phyloP scores from a whole-genome alignment of 2,888 invertebrate species.

The Chouioia cunea region DNA sequence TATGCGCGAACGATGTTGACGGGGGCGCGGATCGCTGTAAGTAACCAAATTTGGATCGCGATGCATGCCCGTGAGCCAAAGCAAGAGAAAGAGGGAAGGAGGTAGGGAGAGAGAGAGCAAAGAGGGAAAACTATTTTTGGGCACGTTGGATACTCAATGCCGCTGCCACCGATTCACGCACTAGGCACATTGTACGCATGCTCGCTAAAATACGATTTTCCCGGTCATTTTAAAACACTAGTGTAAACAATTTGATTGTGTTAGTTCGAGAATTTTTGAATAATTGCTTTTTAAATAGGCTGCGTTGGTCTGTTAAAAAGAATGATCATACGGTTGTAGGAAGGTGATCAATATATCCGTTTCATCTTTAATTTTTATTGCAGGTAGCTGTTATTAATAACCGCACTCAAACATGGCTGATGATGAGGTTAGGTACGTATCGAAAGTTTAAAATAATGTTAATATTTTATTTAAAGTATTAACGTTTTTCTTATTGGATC shows the following conservation, averaged over 20 bases:
- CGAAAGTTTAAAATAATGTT: not conserved
- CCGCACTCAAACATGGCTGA: conserved; percentile 83
- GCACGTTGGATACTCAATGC: conserved; percentile 63
- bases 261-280: no score
- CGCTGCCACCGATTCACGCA: conserved; percentile 42
- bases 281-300: no score
- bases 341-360: not conserved
- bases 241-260: no score
- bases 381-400: conserved; percentile 74
- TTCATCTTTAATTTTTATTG: conserved; percentile 57
- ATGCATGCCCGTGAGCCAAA: conserved; percentile 65
- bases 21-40: conserved; percentile 63
- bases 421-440: conserved; percentile 92
- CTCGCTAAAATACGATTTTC: no score
- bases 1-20: not conserved
- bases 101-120: conserved; percentile 56
- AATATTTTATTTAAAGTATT: not conserved
- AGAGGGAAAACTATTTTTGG: conserved; percentile 68
- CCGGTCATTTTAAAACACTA: no score
- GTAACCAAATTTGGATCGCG: conserved; percentile 74
- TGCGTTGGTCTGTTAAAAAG: no score
- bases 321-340: no score
- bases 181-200: no score
- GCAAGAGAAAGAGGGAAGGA: conserved; percentile 48
- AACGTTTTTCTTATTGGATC: not conserved